Percentiles rank a stretch among this genome's conserved stretches.
Conservation (phyloP, 2,113 vertebrate genomes). For the Callithrix jacchus region DNA sequence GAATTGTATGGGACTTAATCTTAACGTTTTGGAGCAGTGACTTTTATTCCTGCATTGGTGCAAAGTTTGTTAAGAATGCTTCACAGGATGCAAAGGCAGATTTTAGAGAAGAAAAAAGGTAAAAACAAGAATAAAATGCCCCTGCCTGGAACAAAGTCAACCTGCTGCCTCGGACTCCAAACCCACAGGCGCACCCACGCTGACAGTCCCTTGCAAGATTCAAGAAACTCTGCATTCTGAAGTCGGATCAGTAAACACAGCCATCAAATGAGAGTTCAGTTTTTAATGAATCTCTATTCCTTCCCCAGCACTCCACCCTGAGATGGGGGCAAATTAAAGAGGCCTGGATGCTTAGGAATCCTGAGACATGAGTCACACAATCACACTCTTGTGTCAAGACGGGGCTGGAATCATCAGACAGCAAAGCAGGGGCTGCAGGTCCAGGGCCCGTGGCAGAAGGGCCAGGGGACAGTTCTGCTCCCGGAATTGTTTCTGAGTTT, state of each 20-base stretch:
- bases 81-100: background rate
- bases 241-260: fast-evolving
- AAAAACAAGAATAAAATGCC: fast-evolving
- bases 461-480: background rate
- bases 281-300: background rate
- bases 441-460: background rate
- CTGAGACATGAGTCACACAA: background rate
- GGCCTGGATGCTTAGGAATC: background rate
- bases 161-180: background rate
- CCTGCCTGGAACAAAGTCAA: background rate
- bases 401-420: fast-evolving
- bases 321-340: background rate
- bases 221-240: background rate
- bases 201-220: too few relatives aligned
- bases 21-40: background rate
- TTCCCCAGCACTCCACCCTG: background rate
- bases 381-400: fast-evolving
- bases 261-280: background rate
- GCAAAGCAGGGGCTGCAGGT: background rate
- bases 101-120: too few relatives aligned
- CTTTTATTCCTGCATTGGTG: background rate
- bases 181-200: fast-evolving
- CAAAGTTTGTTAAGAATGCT: background rate
- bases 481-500: constrained; percentile 66
- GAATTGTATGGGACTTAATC: background rate